Conservation (phyloP, 2,797 vertebrate species). For the Adrianichthys oophorus region DNA sequence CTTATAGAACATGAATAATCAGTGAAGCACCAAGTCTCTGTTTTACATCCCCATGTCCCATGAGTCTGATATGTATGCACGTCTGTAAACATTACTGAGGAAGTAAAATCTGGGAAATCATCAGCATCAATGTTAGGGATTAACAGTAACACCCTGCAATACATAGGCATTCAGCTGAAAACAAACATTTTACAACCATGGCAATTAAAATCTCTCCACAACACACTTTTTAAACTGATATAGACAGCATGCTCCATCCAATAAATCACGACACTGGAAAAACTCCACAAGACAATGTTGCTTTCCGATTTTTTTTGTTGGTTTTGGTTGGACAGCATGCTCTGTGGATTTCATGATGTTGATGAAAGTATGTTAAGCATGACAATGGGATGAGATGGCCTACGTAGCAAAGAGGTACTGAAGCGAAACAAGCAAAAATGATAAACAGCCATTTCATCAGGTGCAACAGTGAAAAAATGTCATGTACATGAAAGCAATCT, state of each 20-base stretch:
- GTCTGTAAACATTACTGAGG: background rate
- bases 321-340: slow-evolving; percentile 59
- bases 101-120: background rate
- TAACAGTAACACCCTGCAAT: slow-evolving; percentile 2
- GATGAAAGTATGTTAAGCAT: slow-evolving; percentile 53
- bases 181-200: slow-evolving; percentile 26
- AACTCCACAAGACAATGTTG: slow-evolving; percentile 37
- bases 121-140: background rate
- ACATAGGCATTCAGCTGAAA: slow-evolving; percentile 2
- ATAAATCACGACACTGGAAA: slow-evolving; percentile 41
- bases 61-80: background rate
- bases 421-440: slow-evolving; percentile 53
- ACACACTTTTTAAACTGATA: slow-evolving; percentile 14
- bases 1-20: no score
- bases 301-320: background rate
- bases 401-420: slow-evolving; percentile 31
- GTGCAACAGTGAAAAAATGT: slow-evolving; percentile 48
- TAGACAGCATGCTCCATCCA: slow-evolving; percentile 46
- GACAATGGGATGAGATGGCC: slow-evolving; percentile 56
- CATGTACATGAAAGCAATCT: slow-evolving; percentile 48
- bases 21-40: no score
- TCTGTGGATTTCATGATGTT: slow-evolving; percentile 50
- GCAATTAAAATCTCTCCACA: slow-evolving; percentile 24
- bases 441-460: slow-evolving; percentile 70
- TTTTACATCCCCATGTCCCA: background rate